Evolutionary conservation across 2,113 vertebrate genomes (phyloP).

Genomic region (Seriola dumerili): DNA sequence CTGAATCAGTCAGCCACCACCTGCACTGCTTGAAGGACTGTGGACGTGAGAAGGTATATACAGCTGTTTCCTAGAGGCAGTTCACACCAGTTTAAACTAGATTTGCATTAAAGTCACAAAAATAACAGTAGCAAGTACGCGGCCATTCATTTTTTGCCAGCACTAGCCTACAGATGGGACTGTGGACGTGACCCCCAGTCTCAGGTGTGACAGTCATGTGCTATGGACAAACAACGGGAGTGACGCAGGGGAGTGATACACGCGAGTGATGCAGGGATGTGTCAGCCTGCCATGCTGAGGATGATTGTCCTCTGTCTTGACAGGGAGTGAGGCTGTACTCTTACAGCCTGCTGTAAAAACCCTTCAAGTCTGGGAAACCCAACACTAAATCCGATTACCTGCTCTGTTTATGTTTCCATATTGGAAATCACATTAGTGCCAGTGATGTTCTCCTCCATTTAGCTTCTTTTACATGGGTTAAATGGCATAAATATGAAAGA

Average conservation of each 20-base stretch:
- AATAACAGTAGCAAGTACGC: too few relatives aligned
- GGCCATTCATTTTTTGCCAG: too few relatives aligned
- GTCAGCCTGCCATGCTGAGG: slow-evolving; percentile 26
- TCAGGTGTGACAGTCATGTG: too few relatives aligned
- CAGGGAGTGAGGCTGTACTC: not conserved
- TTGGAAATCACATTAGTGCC: slow-evolving; percentile 33
- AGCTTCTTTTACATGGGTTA: slow-evolving; percentile 23
- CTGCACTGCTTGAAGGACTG: too few relatives aligned
- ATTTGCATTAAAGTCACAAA: too few relatives aligned
- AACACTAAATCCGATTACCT: slow-evolving; percentile 46
- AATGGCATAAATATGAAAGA: slow-evolving; percentile 9
- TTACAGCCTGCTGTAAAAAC: slow-evolving; percentile 21
- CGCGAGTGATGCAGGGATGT: not conserved
- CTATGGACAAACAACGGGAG: slow-evolving; percentile 10
- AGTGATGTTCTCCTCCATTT: slow-evolving; percentile 35
- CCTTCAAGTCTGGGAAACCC: slow-evolving; percentile 30
- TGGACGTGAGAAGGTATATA: too few relatives aligned
- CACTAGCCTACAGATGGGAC: too few relatives aligned
- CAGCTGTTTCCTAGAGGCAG: too few relatives aligned
- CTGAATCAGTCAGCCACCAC: too few relatives aligned
- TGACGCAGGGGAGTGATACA: not conserved
- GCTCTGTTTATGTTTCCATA: slow-evolving; percentile 42
- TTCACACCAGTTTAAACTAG: too few relatives aligned
- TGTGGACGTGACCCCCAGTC: too few relatives aligned
- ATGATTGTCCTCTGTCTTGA: slow-evolving; percentile 17